phyloP scores from a whole-genome alignment of 2,797 vertebrate genomes.

The Heliangelus exortis region DNA sequence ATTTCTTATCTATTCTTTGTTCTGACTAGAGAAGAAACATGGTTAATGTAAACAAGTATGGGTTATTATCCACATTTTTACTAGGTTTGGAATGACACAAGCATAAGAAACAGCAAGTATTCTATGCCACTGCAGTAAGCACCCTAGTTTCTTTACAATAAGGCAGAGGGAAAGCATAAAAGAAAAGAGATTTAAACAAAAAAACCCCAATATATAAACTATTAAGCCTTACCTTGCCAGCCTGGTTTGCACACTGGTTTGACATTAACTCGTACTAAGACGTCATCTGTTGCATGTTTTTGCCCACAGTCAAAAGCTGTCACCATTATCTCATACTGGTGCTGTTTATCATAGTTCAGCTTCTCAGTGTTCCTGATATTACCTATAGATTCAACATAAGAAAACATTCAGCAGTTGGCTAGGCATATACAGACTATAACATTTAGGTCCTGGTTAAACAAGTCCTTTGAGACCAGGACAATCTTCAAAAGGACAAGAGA shows the following conservation, averaged over 20 bases:
- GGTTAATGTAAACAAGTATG: not conserved
- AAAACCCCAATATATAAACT: not conserved
- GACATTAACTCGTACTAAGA: slow-evolving; percentile 88
- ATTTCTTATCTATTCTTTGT: not conserved
- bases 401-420: not conserved
- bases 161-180: not conserved
- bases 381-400: slow-evolving; percentile 76
- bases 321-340: slow-evolving; percentile 92
- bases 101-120: not conserved
- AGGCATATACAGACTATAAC: not conserved
- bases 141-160: not conserved
- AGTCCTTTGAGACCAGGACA: not conserved
- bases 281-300: slow-evolving; percentile 87
- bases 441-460: not conserved
- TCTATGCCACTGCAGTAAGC: not conserved
- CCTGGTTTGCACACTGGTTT: slow-evolving; percentile 96
- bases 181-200: not conserved
- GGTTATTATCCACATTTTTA: not conserved
- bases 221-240: slow-evolving; percentile 90
- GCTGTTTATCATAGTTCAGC: slow-evolving; percentile 89
- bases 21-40: not conserved
- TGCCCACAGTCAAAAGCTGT: slow-evolving; percentile 96
- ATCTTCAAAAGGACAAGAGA: not conserved
- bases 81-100: not conserved
- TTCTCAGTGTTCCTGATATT: slow-evolving; percentile 97